phyloP scores from a whole-genome alignment of 2,888 invertebrate genomes.

The Polydesmus complanatus region DNA sequence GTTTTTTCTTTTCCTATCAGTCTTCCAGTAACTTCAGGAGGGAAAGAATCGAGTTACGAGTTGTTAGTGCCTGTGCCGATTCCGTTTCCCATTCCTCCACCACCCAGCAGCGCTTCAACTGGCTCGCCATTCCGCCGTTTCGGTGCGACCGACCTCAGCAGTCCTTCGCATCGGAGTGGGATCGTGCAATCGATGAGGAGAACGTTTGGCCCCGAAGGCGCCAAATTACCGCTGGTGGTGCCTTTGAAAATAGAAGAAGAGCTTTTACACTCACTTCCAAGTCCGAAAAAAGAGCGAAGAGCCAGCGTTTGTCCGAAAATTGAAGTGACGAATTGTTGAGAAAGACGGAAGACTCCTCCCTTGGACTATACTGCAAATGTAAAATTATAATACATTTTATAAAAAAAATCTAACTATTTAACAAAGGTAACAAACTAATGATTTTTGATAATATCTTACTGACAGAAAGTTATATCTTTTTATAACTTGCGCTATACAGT shows the following conservation, averaged over 20 bases:
- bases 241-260: slow-evolving; percentile 16
- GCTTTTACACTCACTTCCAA: neutral
- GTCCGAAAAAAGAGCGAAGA: slow-evolving; percentile 1
- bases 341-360: too few species aligned
- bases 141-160: neutral
- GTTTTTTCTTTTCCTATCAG: neutral
- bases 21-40: slow-evolving; percentile 9
- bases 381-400: too few species aligned
- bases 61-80: slow-evolving; percentile 12
- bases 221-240: slow-evolving; percentile 14
- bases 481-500: too few species aligned
- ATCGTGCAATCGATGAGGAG: slow-evolving; percentile 15
- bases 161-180: slow-evolving; percentile 8
- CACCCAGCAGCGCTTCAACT: neutral
- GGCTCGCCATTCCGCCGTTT: neutral
- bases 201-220: slow-evolving; percentile 14
- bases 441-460: too few species aligned
- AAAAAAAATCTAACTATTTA: too few species aligned
- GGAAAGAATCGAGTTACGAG: slow-evolving; percentile 13
- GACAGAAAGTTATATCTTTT: too few species aligned
- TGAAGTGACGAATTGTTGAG: slow-evolving; percentile 15
- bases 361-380: too few species aligned
- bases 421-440: too few species aligned
- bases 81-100: slow-evolving; percentile 10
- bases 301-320: slow-evolving; percentile 11